Percentiles rank a stretch among this genome's conserved stretches.
phyloP scores from a whole-genome alignment of 2,113 vertebrate species.

The Uria aalge region DNA sequence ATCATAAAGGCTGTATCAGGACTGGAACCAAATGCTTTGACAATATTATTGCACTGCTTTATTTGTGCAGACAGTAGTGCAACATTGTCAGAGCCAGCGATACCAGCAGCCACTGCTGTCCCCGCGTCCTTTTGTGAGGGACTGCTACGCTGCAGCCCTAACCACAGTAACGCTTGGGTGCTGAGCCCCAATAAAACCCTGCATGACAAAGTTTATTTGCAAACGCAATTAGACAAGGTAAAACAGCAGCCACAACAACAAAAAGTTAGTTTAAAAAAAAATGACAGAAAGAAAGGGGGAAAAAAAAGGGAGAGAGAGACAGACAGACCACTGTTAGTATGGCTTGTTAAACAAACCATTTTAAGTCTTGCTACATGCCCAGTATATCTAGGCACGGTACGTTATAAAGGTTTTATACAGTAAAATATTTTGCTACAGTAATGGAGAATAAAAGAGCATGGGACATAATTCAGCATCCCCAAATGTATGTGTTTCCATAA shows the following conservation, averaged over 20 bases:
- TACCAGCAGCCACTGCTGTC: slow-evolving; percentile 78
- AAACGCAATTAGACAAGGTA: slow-evolving; percentile 40
- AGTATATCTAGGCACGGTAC: neutral
- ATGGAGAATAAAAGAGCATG: slow-evolving; percentile 8
- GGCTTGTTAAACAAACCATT: slow-evolving; percentile 39
- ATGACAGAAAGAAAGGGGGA: neutral
- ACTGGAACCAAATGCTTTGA: slow-evolving; percentile 91
- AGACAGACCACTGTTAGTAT: neutral
- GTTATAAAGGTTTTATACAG: slow-evolving; percentile 53
- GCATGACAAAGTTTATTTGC: slow-evolving; percentile 54
- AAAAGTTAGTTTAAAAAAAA: slow-evolving; percentile 28
- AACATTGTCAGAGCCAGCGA: slow-evolving; percentile 93
- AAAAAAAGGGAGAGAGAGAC: neutral
- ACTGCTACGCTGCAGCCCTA: slow-evolving; percentile 39
- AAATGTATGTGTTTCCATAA: neutral
- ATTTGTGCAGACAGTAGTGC: slow-evolving; percentile 93
- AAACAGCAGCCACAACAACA: neutral
- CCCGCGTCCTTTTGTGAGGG: slow-evolving; percentile 60
- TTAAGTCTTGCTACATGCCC: slow-evolving; percentile 2
- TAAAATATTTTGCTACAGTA: neutral
- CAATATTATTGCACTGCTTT: slow-evolving; percentile 98
- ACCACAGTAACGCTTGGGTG: slow-evolving; percentile 49
- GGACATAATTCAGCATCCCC: neutral
- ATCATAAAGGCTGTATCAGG: slow-evolving; percentile 61
- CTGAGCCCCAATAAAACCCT: slow-evolving; percentile 48